Evolutionary conservation across 2,888 invertebrate species (phyloP).

Genomic region (Lydus trimaculatus): DNA sequence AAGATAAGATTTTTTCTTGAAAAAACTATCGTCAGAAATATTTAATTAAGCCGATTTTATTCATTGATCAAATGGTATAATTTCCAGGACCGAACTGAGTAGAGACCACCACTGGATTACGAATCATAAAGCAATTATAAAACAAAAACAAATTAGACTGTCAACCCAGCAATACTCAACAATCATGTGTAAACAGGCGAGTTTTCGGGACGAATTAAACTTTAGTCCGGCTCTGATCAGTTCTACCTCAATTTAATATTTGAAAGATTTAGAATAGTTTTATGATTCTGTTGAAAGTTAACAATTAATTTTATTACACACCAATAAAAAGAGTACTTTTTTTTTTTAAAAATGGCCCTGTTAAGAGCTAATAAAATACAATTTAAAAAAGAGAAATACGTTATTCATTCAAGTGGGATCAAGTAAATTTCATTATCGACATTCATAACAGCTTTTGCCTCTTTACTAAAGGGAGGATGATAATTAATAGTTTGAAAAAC

Average conservation of each 20-base stretch:
- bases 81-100: too few relatives aligned
- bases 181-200: too few relatives aligned
- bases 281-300: not conserved
- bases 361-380: not conserved
- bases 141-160: too few relatives aligned
- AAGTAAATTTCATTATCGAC: not conserved
- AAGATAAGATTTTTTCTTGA: not conserved
- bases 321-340: not conserved
- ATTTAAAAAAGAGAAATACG: not conserved
- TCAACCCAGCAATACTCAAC: too few relatives aligned
- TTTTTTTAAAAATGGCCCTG: not conserved
- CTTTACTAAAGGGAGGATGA: too few relatives aligned
- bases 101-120: too few relatives aligned
- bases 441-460: not conserved
- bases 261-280: not conserved
- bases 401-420: not conserved
- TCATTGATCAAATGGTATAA: not conserved
- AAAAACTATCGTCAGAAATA: not conserved
- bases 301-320: not conserved
- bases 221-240: too few relatives aligned
- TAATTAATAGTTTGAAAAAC: too few relatives aligned
- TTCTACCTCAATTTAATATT: too few relatives aligned
- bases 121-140: too few relatives aligned
- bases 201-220: too few relatives aligned
- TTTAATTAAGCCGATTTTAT: not conserved